These are phyloP conservation scores for Ornithoptera priamus DNA, from an alignment of 2,888 invertebrate genomes.

Conservation along the genomic window DNA sequence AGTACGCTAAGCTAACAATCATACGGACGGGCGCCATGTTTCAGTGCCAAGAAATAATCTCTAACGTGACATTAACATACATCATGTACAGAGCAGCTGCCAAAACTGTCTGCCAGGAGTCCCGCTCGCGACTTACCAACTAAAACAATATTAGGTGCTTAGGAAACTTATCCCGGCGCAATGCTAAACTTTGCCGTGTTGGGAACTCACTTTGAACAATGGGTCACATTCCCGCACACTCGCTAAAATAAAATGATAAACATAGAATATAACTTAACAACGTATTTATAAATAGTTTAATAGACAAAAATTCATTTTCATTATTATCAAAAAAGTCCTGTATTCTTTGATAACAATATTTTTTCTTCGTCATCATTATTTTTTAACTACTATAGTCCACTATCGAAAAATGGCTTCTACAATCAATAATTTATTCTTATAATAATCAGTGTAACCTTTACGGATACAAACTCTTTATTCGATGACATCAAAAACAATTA, in stretches of 20 bases:
- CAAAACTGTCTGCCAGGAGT: conserved; percentile 68
- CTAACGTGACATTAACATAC: conserved; percentile 75
- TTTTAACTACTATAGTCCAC: too few species aligned
- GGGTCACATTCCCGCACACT: background rate
- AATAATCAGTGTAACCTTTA: too few species aligned
- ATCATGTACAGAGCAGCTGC: conserved; percentile 69
- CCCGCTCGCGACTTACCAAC: conserved; percentile 59
- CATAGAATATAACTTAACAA: background rate
- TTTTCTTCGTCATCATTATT: too few species aligned
- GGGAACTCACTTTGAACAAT: conserved; percentile 27
- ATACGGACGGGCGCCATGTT: conserved; percentile 57
- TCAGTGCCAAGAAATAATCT: conserved; percentile 77
- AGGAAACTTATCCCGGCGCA: conserved; percentile 50
- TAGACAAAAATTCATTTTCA: too few species aligned
- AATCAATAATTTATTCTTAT: too few species aligned
- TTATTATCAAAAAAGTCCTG: too few species aligned
- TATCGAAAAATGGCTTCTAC: too few species aligned
- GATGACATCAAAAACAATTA: too few species aligned
- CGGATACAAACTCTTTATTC: too few species aligned
- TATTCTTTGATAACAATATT: too few species aligned
- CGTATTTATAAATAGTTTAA: too few species aligned
- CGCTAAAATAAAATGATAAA: background rate
- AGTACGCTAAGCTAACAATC: conserved; percentile 63
- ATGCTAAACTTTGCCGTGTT: conserved; percentile 37
- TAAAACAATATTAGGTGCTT: conserved; percentile 72